These are phyloP conservation scores for Plebejus anna DNA, from an alignment of 2,888 invertebrate genomes.

Conservation along the genomic window DNA sequence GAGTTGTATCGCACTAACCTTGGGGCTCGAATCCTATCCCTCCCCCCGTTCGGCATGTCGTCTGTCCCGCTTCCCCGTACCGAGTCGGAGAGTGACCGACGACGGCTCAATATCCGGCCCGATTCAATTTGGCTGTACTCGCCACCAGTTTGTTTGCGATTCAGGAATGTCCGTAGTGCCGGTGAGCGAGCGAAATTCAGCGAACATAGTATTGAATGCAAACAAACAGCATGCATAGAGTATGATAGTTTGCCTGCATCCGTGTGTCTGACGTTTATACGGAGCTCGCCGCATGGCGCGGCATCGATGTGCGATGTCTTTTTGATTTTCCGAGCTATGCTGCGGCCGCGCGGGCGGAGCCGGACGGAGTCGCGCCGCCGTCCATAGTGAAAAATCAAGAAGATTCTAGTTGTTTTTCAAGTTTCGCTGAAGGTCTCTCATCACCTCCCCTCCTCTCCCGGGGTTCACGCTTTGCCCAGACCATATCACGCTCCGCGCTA, in stretches of 20 bases:
- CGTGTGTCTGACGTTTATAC: slow-evolving; percentile 63
- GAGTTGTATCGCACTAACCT: slow-evolving; percentile 55
- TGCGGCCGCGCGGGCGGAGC: slow-evolving; percentile 45
- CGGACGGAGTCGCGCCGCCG: slow-evolving; percentile 59
- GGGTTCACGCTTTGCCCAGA: slow-evolving; percentile 74
- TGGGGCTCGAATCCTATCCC: slow-evolving; percentile 62
- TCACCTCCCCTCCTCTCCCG: slow-evolving; percentile 52
- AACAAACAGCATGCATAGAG: slow-evolving; percentile 40
- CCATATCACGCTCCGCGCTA: slow-evolving; percentile 76
- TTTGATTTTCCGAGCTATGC: slow-evolving; percentile 68
- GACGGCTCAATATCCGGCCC: slow-evolving; percentile 38
- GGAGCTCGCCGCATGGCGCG: slow-evolving; percentile 64
- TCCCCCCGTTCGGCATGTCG: slow-evolving; percentile 43
- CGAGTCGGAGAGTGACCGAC: slow-evolving; percentile 29
- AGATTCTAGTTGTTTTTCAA: slow-evolving; percentile 54
- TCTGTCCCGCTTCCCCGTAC: slow-evolving; percentile 57
- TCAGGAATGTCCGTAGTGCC: slow-evolving; percentile 50
- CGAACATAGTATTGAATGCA: slow-evolving; percentile 56
- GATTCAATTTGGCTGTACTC: slow-evolving; percentile 74
- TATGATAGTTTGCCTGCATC: slow-evolving; percentile 53
- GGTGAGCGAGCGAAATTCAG: slow-evolving; percentile 77
- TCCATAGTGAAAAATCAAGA: slow-evolving; percentile 73
- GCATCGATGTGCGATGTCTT: slow-evolving; percentile 74
- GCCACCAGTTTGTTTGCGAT: slow-evolving; percentile 62
- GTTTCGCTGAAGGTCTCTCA: slow-evolving; percentile 80